Evolutionary conservation across 2,797 vertebrate genomes (phyloP), one percentile per base, ranked within the genome.

Genomic region (Synanceia verrucosa): DNA sequence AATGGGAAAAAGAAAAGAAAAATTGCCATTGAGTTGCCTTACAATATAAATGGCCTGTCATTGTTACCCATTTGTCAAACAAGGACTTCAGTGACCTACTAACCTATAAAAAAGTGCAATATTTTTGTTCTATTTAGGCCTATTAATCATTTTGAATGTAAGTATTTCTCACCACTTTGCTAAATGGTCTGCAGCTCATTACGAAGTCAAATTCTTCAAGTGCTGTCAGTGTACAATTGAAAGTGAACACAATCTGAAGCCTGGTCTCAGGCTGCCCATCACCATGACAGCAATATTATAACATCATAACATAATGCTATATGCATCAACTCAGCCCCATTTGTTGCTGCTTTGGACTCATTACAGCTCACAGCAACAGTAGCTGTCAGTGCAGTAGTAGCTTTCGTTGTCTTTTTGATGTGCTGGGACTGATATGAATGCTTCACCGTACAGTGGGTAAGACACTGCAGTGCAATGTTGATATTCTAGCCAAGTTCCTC

Each of bases 401-500:
- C 53, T 72, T 61, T 24, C 31, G 65, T 73, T 81, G 81, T 83
- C 84, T 78, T 70, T 81, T 82, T 82, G 60, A 86, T 74, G 64
- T 64, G 76, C 81, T 71, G 78, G 65, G 63, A 73, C 41, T 71
- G 72, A 12, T 78, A 21, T 61, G 68, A 85, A 62, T 18, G 79
- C 16, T 48, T 67, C 60, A 68, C 63, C 59, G 62, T 86, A 85
- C 70, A 81, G 82, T 83, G 43, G 48, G 8, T 34, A 46, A 85
- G 73, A 74, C 51, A 23, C 71, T 67, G 72, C 71, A 77, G 65
- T 41, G 12, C 81, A 44, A 52, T 5, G 73, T 89, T 88, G 67
- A 77, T 88, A 92, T 92, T 92, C 91, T n/a, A 69, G 70, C 78
- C 70, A 47, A 82, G 88, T 74, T 85, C 52, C 77, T 64, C 76